These are phyloP conservation scores for Cygnus atratus DNA, from an alignment of 2,113 vertebrate genomes.

Conservation along the genomic window DNA sequence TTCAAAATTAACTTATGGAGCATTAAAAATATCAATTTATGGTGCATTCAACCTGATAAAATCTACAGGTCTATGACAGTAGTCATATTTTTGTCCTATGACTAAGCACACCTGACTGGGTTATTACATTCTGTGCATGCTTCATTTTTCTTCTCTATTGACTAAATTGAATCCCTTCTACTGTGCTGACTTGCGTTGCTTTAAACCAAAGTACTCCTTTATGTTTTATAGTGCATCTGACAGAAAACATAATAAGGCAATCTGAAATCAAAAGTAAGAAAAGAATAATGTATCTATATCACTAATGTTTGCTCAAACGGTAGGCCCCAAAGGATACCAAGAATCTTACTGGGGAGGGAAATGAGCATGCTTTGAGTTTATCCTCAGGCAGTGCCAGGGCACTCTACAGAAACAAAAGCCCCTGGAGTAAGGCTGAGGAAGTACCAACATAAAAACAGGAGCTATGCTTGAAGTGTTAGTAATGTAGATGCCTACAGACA, in stretches of 20 bases:
- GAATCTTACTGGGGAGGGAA: slow-evolving; percentile 71
- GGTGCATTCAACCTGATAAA: not conserved
- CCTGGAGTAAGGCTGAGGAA: slow-evolving; percentile 83
- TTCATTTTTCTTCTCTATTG: not conserved
- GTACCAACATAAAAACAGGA: not conserved
- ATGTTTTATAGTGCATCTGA: not conserved
- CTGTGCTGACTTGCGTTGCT: not conserved
- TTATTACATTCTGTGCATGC: not conserved
- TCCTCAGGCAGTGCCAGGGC: slow-evolving; percentile 82
- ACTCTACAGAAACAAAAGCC: slow-evolving; percentile 56
- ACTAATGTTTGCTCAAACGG: slow-evolving; percentile 70
- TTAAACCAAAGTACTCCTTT: not conserved
- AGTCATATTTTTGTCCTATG: not conserved
- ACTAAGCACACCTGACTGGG: not conserved
- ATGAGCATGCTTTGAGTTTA: slow-evolving; percentile 67
- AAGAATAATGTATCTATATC: not conserved
- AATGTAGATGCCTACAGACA: not conserved
- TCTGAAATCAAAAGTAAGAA: not conserved
- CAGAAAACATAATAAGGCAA: not conserved
- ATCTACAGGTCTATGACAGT: not conserved
- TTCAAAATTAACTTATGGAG: not conserved
- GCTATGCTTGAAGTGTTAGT: not conserved
- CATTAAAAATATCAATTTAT: not conserved
- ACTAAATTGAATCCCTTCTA: not conserved
- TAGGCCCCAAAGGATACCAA: slow-evolving; percentile 69